These are phyloP conservation scores for Netelia fuscicornis DNA, from an alignment of 2,888 invertebrate species.

Conservation along the genomic window DNA sequence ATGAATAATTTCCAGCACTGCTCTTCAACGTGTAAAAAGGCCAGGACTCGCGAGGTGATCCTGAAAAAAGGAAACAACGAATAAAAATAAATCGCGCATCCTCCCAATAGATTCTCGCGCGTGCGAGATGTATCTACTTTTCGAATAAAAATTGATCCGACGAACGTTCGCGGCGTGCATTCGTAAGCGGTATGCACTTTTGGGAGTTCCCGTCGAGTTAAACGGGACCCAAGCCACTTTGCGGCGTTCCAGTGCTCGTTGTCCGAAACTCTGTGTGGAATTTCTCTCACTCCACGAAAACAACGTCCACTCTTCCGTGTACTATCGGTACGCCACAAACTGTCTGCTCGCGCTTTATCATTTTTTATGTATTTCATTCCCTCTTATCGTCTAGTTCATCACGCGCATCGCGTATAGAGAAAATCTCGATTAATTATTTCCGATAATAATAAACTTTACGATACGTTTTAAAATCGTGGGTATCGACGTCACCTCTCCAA, in stretches of 20 bases:
- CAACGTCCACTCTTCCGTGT: conserved; percentile 8
- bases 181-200: conserved; percentile 71
- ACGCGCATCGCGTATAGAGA: conserved; percentile 11
- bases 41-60: neutral
- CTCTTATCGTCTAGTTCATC: conserved; percentile 7
- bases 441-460: conserved; percentile 41
- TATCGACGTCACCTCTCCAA: no score
- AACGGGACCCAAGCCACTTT: conserved; percentile 73
- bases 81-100: conserved; percentile 38
- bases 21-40: neutral
- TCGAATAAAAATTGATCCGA: conserved; percentile 69
- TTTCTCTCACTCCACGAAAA: conserved; percentile 22
- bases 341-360: conserved; percentile 41
- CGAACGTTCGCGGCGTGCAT: conserved; percentile 64
- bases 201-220: conserved; percentile 73
- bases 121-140: conserved; percentile 48
- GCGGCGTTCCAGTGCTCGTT: conserved; percentile 55
- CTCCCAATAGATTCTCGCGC: neutral
- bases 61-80: conserved; percentile 1
- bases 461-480: neutral
- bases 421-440: conserved; percentile 48
- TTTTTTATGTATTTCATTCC: conserved; percentile 54
- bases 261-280: conserved; percentile 20
- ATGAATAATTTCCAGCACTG: no score
- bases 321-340: conserved; percentile 35